Percentiles rank a stretch among this genome's conserved stretches.
Conservation (phyloP, 1,140 invertebrate genomes). For the Coenobita brevimanus region DNA sequence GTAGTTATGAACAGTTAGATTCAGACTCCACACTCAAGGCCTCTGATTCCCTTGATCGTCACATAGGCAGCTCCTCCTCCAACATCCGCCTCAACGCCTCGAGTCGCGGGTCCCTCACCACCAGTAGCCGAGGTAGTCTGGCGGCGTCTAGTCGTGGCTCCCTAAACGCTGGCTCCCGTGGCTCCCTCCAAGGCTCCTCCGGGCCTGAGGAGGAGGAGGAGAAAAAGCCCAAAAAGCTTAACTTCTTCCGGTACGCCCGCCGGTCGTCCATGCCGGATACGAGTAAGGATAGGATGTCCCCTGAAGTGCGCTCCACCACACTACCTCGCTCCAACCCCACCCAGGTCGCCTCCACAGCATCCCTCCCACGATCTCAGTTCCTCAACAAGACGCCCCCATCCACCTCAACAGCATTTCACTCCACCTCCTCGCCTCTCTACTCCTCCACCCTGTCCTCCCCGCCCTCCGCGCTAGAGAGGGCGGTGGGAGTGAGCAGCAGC, state of each 20-base stretch:
- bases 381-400: slow-evolving; percentile 54
- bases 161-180: slow-evolving; percentile 69
- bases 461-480: slow-evolving; percentile 40
- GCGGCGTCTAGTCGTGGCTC: slow-evolving; percentile 69
- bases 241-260: slow-evolving; percentile 64
- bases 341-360: slow-evolving; percentile 63
- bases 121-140: slow-evolving; percentile 69
- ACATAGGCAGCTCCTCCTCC: slow-evolving; percentile 68
- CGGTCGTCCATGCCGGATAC: slow-evolving; percentile 68
- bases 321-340: slow-evolving; percentile 68
- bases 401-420: slow-evolving; percentile 20
- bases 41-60: slow-evolving; percentile 67
- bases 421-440: slow-evolving; percentile 35
- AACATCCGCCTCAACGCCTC: slow-evolving; percentile 67
- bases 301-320: slow-evolving; percentile 68
- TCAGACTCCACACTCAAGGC: slow-evolving; percentile 69
- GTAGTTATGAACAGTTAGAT: slow-evolving; percentile 69
- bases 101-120: slow-evolving; percentile 68
- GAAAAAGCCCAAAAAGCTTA: slow-evolving; percentile 67
- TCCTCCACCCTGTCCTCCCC: slow-evolving; percentile 37
- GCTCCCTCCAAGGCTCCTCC: slow-evolving; percentile 81
- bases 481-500: slow-evolving; percentile 12
- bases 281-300: slow-evolving; percentile 58
- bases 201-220: slow-evolving; percentile 73
- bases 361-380: slow-evolving; percentile 63